A percentile compares a stretch with the other conserved stretches of the same genome.
Evolutionary conservation across 2,113 vertebrate genomes (phyloP).

Genomic region (Mesembrinibis cayennensis): DNA sequence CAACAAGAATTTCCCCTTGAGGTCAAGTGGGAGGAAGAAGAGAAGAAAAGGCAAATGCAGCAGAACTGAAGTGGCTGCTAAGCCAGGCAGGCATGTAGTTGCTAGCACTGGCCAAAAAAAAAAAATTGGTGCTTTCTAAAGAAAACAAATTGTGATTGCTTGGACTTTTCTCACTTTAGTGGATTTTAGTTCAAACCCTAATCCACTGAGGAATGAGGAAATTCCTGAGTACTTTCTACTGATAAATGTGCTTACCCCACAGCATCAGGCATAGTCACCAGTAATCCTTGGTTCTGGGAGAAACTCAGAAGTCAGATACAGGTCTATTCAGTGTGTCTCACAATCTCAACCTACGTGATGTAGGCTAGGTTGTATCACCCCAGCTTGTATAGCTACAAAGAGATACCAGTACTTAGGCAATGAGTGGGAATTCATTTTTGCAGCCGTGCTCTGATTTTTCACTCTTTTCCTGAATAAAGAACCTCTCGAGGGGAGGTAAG

Average conservation of each 20-base stretch:
- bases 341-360: not conserved
- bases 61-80: not conserved
- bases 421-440: not conserved
- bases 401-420: not conserved
- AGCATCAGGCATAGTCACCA: not conserved
- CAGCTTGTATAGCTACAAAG: not conserved
- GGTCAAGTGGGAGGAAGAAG: not conserved
- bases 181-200: not conserved
- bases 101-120: not conserved
- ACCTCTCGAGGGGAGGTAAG: not conserved
- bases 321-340: not conserved
- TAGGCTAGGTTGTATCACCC: not conserved
- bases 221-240: not conserved
- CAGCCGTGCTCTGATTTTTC: not conserved
- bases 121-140: not conserved
- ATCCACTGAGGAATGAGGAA: not conserved
- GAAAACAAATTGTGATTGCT: not conserved
- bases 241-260: not conserved
- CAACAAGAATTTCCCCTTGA: not conserved
- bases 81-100: not conserved
- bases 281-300: not conserved
- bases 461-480: not conserved
- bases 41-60: not conserved
- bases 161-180: not conserved
- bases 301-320: not conserved